Conservation (phyloP, 1,140 invertebrate genomes). For the Acromyrmex heyeri region DNA sequence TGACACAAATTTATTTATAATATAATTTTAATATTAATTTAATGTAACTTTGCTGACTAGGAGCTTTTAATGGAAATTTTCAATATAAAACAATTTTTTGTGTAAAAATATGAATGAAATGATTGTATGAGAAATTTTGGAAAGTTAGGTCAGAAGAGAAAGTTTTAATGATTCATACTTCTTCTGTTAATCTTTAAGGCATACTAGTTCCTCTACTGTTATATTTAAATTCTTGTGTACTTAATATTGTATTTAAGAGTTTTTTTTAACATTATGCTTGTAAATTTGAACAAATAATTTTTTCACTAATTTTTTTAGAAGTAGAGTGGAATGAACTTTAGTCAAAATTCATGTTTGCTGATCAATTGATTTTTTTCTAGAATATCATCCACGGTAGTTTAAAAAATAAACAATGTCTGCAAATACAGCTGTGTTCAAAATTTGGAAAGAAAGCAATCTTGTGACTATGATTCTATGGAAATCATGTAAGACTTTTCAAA, state of each 20-base stretch:
- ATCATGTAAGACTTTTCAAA: slow-evolving; percentile 48
- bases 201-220: background rate
- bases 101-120: background rate
- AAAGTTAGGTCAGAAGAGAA: slow-evolving; percentile 86
- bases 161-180: slow-evolving; percentile 74
- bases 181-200: background rate
- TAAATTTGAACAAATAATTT: background rate
- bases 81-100: background rate
- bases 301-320: background rate
- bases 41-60: background rate
- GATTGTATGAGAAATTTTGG: slow-evolving; percentile 33
- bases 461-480: slow-evolving; percentile 70
- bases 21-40: background rate
- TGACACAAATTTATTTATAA: background rate
- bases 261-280: background rate
- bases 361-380: slow-evolving; percentile 14
- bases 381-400: background rate
- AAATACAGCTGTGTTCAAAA: slow-evolving; percentile 73
- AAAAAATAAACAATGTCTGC: slow-evolving; percentile 75
- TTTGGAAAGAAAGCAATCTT: slow-evolving; percentile 73
- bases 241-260: background rate
- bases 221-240: background rate
- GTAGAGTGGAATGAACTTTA: background rate
- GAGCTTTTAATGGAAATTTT: background rate
- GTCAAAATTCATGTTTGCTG: background rate